phyloP scores from a whole-genome alignment of 2,797 vertebrate genomes.

The Mus spretus region DNA sequence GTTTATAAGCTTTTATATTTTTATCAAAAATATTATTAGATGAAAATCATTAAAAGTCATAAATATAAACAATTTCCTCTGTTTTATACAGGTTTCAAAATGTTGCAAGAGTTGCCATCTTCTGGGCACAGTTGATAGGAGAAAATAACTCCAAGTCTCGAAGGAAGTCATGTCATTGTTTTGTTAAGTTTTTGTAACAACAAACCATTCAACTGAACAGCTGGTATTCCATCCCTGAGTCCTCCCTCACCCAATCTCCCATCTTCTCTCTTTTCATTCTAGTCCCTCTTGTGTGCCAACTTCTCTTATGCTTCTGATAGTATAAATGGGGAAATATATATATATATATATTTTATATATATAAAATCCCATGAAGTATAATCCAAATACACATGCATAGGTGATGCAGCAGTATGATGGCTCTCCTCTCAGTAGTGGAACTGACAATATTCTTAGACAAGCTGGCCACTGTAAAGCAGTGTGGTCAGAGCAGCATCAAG shows the following conservation, averaged over 20 bases:
- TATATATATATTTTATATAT: too few relatives aligned
- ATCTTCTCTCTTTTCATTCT: not conserved
- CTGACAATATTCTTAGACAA: not conserved
- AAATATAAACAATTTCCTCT: slow-evolving; percentile 66
- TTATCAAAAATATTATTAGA: slow-evolving; percentile 61
- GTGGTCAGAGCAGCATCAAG: not conserved
- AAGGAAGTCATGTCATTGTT: slow-evolving; percentile 13
- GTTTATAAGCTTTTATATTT: slow-evolving; percentile 72
- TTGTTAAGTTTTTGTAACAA: slow-evolving; percentile 47
- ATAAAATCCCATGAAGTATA: too few relatives aligned
- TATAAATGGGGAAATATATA: not conserved
- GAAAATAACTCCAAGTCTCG: slow-evolving; percentile 55
- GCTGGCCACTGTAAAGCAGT: not conserved
- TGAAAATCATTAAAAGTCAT: slow-evolving; percentile 67
- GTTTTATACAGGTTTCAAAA: slow-evolving; percentile 67
- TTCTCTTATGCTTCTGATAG: not conserved
- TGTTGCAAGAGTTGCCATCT: slow-evolving; percentile 58
- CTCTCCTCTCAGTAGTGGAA: not conserved
- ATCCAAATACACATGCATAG: too few relatives aligned
- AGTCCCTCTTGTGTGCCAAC: not conserved
- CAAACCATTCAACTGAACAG: not conserved
- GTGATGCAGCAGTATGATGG: not conserved
- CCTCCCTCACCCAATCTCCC: fast-evolving
- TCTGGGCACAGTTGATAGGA: slow-evolving; percentile 12
- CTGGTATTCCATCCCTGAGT: too few relatives aligned